These are phyloP conservation scores for Esox masquinongy DNA, from an alignment of 2,797 vertebrate genomes.

Conservation along the genomic window DNA sequence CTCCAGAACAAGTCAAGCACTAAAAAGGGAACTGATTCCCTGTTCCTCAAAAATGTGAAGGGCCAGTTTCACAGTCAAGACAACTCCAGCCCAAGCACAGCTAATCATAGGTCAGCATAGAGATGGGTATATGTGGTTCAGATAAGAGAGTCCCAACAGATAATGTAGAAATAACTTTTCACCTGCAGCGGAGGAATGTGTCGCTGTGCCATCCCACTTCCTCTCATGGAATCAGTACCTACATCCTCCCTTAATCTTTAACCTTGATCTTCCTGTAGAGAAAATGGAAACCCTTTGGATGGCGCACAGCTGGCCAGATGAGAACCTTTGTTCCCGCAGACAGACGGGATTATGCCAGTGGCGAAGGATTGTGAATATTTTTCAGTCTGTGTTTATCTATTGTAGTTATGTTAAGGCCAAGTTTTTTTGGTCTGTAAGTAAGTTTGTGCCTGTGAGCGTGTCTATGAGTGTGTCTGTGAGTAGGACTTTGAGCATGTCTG, in stretches of 20 bases:
- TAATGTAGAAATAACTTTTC: slow-evolving; percentile 15
- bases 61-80: not conserved
- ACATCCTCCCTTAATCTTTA: slow-evolving; percentile 40
- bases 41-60: no score
- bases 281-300: slow-evolving; percentile 58
- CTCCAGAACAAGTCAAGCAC: no score
- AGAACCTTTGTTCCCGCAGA: slow-evolving; percentile 15
- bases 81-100: no score
- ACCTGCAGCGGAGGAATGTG: slow-evolving; percentile 48
- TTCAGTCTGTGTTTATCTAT: not conserved
- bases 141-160: not conserved
- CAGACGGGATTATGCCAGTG: not conserved
- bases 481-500: not conserved
- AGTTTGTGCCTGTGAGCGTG: slow-evolving; percentile 17
- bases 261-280: slow-evolving; percentile 68
- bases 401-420: slow-evolving; percentile 30
- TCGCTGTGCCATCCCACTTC: slow-evolving; percentile 59
- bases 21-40: no score
- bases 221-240: slow-evolving; percentile 80
- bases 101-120: not conserved
- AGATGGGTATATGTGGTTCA: slow-evolving; percentile 3
- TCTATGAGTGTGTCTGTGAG: slow-evolving; percentile 35
- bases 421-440: slow-evolving; percentile 14
- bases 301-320: slow-evolving; percentile 40
- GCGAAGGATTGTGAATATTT: not conserved